Base-by-base conservation (phyloP, 2,113 vertebrate genomes). In the Gnathonemus longibarbis region DNA sequence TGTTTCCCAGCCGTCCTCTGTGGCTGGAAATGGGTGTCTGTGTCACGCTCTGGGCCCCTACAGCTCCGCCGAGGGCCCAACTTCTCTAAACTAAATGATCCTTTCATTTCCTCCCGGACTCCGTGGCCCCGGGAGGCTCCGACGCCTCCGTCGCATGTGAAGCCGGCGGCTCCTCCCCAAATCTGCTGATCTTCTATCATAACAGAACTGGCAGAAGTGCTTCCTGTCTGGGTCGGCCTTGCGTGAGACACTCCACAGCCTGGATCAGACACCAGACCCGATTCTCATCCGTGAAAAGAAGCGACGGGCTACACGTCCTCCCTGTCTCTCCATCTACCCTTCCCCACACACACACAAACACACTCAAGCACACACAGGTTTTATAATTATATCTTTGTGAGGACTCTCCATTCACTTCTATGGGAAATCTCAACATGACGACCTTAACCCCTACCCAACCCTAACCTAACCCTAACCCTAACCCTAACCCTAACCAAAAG, bases 21-120 rank as follows among this genome's bases (percentile, higher is more conserved):
- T 50, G 87, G 90, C 90, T 91, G n/a, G 88, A 86, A 90, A 46
- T 17, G 88, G 90, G 90, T 89, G 90, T 93, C 91, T 93, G 90
- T 88, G 84, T 93, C 91, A 92, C 94, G 93, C 90, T 91, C 88
- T 56, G 39, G 11, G 84, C 84, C 94, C 88, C 74, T 13, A 19
- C 31, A 91, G 93, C 92, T 93, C 90, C 92, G 90, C 89, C 91
- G 80, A 48, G 27, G 13, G 87, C 84, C 94, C 88, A 90, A 89
- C 89, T 91, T 92, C 91, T 90, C 95, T 95, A 95, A 96, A 96
- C 96, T 96, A 97, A 98, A 96, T 97, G 96, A 98, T 98, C 96
- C 96, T 97, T 98, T 98, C 94, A 98, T 98, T 99, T 99, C 97
- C 97, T 98, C 94, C 96, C 96, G 95, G 95, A 94, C 94, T 94